These are phyloP conservation scores for Lynx canadensis DNA, from an alignment of 2,113 vertebrate species.

Conservation along the genomic window DNA sequence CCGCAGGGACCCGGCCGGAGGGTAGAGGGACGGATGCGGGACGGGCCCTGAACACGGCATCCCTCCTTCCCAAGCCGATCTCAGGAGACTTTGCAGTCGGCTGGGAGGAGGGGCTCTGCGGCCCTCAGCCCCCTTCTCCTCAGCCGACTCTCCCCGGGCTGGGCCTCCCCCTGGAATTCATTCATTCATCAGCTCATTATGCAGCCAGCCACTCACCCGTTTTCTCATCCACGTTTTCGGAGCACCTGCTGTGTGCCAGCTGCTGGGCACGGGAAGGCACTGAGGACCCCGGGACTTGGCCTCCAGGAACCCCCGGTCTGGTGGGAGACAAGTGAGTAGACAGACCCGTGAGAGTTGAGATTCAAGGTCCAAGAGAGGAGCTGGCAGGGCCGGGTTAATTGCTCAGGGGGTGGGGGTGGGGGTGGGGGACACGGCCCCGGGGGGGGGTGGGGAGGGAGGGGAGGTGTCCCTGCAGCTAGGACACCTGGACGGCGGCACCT, in stretches of 20 bases:
- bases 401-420: accelerated
- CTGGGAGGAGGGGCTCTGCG: neutral
- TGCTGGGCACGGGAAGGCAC: neutral
- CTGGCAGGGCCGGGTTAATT: accelerated
- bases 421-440: accelerated
- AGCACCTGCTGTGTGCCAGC: constrained; percentile 27
- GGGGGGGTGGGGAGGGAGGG: accelerated
- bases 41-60: neutral
- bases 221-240: neutral
- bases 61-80: neutral
- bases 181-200: neutral
- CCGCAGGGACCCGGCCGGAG: accelerated
- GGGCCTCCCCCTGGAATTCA: neutral
- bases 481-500: accelerated
- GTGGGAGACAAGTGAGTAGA: neutral
- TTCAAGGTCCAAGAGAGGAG: too few relatives aligned
- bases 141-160: neutral
- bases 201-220: neutral
- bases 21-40: accelerated
- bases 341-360: neutral
- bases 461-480: too few relatives aligned
- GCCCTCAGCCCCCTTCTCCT: neutral
- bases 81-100: neutral
- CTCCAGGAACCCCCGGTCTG: neutral
- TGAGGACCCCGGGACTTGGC: neutral